Conservation (phyloP, 2,888 invertebrate species). For the Pollenia griseotomentosa region DNA sequence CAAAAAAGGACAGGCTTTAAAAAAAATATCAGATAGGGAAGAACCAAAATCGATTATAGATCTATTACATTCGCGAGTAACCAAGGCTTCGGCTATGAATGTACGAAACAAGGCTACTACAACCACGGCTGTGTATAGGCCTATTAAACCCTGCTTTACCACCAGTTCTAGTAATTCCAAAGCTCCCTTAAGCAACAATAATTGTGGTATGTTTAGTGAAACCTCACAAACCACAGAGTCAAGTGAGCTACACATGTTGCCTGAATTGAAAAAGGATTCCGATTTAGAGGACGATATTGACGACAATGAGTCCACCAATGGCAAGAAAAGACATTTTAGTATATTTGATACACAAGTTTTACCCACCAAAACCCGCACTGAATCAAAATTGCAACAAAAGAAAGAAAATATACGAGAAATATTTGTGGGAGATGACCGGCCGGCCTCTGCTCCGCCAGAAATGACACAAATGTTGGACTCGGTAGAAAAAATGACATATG, state of each 20-base stretch:
- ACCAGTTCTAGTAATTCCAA: conserved; percentile 48
- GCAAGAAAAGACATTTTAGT: conserved; percentile 81
- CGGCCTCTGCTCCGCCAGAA: conserved; percentile 91
- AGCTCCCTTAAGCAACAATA: conserved; percentile 17
- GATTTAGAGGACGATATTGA: conserved; percentile 67
- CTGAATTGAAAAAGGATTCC: conserved; percentile 70
- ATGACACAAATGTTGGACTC: conserved; percentile 79
- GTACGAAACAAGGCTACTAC: conserved; percentile 52
- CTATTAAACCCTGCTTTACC: conserved; percentile 57
- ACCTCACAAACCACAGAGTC: conserved; percentile 80
- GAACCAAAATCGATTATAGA: conserved; percentile 83
- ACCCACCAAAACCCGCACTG: conserved; percentile 90
- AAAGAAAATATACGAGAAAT: conserved; percentile 92
- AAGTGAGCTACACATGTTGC: conserved; percentile 78
- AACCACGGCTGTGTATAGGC: conserved; percentile 9
- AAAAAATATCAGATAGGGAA: background rate
- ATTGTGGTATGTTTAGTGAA: conserved; percentile 70
- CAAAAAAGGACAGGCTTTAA: conserved; percentile 53
- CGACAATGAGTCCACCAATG: conserved; percentile 67
- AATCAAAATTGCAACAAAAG: conserved; percentile 89
- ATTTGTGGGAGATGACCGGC: conserved; percentile 89
- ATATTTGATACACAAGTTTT: conserved; percentile 89
- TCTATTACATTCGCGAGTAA: conserved; percentile 82
- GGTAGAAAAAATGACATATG: conserved; percentile 78
- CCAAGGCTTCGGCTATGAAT: conserved; percentile 73